phyloP scores from a whole-genome alignment of 35 echinoderm and acorn worm species.

The Hemicentrotus pulcherrimus region DNA sequence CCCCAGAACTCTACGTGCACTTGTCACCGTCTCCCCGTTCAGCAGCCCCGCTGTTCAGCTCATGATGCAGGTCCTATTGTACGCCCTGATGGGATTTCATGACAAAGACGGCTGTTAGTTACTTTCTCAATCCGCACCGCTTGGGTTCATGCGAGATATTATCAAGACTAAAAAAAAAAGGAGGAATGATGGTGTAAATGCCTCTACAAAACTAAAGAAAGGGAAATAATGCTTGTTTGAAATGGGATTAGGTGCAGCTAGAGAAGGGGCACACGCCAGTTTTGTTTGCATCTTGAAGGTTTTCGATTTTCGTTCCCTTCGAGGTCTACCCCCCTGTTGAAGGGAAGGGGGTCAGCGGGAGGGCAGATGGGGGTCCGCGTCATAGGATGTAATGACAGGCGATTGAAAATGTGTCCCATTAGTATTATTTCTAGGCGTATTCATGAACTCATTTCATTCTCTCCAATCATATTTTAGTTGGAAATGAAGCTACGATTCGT shows the following conservation, averaged over 20 bases:
- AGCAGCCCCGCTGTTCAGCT: not conserved
- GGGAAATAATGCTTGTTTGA: slow-evolving; percentile 25
- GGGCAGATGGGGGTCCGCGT: not conserved
- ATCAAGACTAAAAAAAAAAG: not conserved
- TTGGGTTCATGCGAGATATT: not conserved
- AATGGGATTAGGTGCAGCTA: not conserved
- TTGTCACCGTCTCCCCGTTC: not conserved
- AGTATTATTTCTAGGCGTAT: not conserved
- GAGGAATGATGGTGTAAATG: not conserved
- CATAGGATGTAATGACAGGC: not conserved
- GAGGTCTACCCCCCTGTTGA: not conserved
- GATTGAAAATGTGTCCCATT: not conserved
- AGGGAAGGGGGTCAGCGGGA: not conserved
- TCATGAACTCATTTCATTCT: too few relatives aligned
- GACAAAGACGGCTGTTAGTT: slow-evolving; percentile 21
- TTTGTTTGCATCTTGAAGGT: not conserved
- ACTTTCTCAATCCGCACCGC: not conserved
- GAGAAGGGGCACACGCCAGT: not conserved
- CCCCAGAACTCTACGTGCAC: not conserved
- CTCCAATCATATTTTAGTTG: too few relatives aligned
- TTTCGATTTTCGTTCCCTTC: not conserved
- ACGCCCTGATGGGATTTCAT: not conserved
- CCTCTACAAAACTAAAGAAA: not conserved
- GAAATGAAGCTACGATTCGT: too few relatives aligned
- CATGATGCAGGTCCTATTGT: slow-evolving; percentile 15